Evolutionary conservation across 2,888 invertebrate genomes (phyloP), one percentile per base, ranked within the genome.

Genomic region (Girardia tigrina): DNA sequence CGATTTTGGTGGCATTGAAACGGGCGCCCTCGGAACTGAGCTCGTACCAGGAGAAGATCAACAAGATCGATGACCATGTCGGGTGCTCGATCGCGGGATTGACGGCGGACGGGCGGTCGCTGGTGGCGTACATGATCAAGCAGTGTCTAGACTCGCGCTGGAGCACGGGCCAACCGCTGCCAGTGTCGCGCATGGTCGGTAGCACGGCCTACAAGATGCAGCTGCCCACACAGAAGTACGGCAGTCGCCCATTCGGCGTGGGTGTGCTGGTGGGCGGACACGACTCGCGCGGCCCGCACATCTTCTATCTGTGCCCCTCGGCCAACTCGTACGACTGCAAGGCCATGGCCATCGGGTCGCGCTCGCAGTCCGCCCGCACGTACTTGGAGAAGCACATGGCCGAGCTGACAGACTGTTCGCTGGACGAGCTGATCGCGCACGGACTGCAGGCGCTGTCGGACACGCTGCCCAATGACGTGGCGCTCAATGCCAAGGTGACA

Each of bases 301-400:
- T 75, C n/a, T 71, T 6, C 28, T 76, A 36, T 28, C 16, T 74
- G 72, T 89, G 87, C 79, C 98, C 98, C 0, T 97, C 97, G 0
- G 95, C 97, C 0, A 98, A 95, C 86, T 95, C 88, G 84, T 94
- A 92, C 81, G 93, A 95, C 84, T 97, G 97, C 86, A 91, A 93
- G 81, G 94, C 95, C 0, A 97, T 98, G 93, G 94, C 98, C 0
- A 94, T 99, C 79, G 98, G 98, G 0, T 90, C 97, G 0, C 88
- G 98, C 8, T 95, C 95, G 0, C 98, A 98, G 83, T 93, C 94
- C 78, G 97, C 98, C 27, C 87, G 95, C 77, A 99, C 98, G 0
- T 99, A 98, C 83, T 87, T 99, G 76, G 98, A 98, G 86, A 92
- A 90, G 81, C 90, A 94, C 83, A 86, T 97, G 70, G 88, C 86